Conservation (phyloP, 2,797 vertebrate species). For the Gadopsis bispinosus region DNA sequence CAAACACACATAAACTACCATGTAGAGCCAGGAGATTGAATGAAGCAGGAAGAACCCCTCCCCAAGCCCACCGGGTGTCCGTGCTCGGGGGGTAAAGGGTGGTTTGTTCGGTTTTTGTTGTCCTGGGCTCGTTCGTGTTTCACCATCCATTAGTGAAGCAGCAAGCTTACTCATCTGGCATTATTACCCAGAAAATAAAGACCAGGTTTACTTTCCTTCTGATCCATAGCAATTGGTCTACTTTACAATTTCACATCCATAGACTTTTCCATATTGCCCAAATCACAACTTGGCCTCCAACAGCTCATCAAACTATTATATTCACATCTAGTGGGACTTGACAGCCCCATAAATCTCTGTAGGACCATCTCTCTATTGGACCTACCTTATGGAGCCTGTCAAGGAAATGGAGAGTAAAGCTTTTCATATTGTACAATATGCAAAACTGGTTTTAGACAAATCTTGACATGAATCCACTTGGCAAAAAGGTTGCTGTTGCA, state of each 20-base stretch:
- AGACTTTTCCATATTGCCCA: neutral
- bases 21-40: too few relatives aligned
- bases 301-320: neutral
- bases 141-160: neutral
- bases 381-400: constrained; percentile 2
- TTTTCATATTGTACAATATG: neutral
- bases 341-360: neutral
- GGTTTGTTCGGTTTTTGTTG: too few relatives aligned
- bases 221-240: neutral
- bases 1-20: too few relatives aligned
- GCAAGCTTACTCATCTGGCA: neutral
- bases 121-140: too few relatives aligned
- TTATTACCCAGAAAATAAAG: neutral
- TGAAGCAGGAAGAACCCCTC: too few relatives aligned
- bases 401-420: neutral
- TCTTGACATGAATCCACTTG: constrained; percentile 50
- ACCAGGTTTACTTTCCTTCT: neutral
- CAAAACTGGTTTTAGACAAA: constrained; percentile 49
- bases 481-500: constrained; percentile 50
- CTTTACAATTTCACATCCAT: neutral
- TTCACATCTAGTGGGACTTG: neutral
- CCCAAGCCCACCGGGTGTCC: too few relatives aligned
- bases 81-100: too few relatives aligned
- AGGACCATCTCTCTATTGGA: neutral
- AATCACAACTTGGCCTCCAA: neutral